A percentile compares a stretch with the other conserved stretches of the same genome.
These are phyloP conservation scores for Panagrolaimus sp. DNA, from an alignment of 1,140 invertebrate genomes.

Conservation along the genomic window DNA sequence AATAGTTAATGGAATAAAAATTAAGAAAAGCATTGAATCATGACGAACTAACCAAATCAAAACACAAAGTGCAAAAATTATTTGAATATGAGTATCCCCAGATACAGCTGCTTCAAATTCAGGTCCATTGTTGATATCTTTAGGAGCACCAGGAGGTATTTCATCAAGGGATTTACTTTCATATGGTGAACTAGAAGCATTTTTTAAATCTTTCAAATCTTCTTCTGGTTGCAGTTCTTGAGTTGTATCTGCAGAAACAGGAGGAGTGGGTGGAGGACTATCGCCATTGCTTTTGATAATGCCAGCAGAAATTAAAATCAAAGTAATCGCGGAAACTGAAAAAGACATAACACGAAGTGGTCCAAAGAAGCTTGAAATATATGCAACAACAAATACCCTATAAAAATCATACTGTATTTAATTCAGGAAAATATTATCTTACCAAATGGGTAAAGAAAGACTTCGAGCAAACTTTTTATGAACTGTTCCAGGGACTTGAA, in stretches of 20 bases:
- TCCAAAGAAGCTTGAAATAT: conserved; percentile 59
- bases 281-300: conserved; percentile 40
- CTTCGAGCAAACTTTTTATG: conserved; percentile 53
- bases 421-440: conserved; percentile 11
- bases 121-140: not conserved
- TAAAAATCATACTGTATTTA: not conserved
- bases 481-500: conserved; percentile 41
- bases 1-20: conserved; percentile 67
- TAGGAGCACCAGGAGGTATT: conserved; percentile 1
- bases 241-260: not conserved
- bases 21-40: conserved; percentile 67
- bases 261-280: not conserved
- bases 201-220: conserved; percentile 20
- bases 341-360: conserved; percentile 61
- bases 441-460: conserved; percentile 54
- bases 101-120: conserved; percentile 41
- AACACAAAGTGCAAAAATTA: conserved; percentile 67
- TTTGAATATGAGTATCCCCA: conserved; percentile 67
- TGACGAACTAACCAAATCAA: conserved; percentile 70
- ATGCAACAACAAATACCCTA: conserved; percentile 58
- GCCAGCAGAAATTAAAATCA: conserved; percentile 60
- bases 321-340: conserved; percentile 57
- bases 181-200: conserved; percentile 12
- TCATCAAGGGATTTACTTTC: not conserved
- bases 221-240: not conserved